Evolutionary conservation across 2,888 invertebrate species (phyloP), one percentile per base, ranked within the genome.

Genomic region (Pomacea canaliculata): DNA sequence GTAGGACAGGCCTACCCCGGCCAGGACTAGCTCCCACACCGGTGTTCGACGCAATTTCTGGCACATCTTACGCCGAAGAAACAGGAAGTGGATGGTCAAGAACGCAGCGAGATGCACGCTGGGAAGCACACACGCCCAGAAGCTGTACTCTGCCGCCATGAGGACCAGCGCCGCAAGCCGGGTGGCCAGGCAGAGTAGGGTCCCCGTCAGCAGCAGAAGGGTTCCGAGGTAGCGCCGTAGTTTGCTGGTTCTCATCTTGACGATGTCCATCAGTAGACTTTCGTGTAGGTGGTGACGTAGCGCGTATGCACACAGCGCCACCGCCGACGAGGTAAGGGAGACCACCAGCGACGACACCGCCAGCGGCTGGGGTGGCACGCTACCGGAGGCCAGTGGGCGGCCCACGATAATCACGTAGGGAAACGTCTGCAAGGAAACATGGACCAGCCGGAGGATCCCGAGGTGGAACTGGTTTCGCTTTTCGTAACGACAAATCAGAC

Each of bases 401-500:
- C 72, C 76, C 13, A 78, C 71, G 1, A 79, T 48, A 10, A 76
- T 37, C 18, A 80, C 23, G 77, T 83, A 86, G 10, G 84, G 84
- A 63, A 85, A 67, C 69, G 82, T 84, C 73, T 85, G 85, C 49
- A 86, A 72, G 19, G 80, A 81, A 27, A 81, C 78, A 70, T 86
- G 85, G 16, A 86, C 79, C 48, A 85, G 78, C 49, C 85, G 77
- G 73, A 87, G 79, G 37, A 76, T 77, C 18, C 83, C 71, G 62
- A 83, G 81, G 66, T 86, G 85, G 49, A 77, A 66, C 83, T 83
- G 83, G 69, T 85, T 85, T 16, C 73, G 76, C 65, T 82, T 77
- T 37, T 85, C 84, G 68, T 82, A 84, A 13, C 83, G 71, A 51
- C 83, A 76, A 19, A 84, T 65, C 56, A 87, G 70, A 68, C 85